A percentile compares a stretch with the other conserved stretches of the same genome.
Evolutionary conservation across 2,888 invertebrate genomes (phyloP).

Genomic region (Acronicta leporina): DNA sequence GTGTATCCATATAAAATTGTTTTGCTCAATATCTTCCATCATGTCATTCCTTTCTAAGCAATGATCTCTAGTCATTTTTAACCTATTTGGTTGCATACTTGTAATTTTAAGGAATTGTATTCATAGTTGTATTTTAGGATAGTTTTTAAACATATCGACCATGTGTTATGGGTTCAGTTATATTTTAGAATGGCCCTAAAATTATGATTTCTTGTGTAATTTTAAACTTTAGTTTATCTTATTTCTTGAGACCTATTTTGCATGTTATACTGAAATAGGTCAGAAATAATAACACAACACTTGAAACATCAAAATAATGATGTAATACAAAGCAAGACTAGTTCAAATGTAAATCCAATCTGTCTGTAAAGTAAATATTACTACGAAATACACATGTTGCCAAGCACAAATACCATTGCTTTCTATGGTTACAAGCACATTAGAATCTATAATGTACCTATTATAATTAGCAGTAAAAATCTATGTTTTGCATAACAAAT

Average conservation of each 20-base stretch:
- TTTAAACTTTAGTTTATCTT: no score
- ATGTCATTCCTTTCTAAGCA: conserved; percentile 53
- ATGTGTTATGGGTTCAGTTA: conserved; percentile 17
- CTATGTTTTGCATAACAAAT: conserved; percentile 40
- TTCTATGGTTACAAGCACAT: conserved; percentile 35
- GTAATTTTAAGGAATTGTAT: conserved; percentile 47
- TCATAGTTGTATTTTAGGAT: conserved; percentile 47
- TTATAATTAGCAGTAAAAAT: conserved; percentile 33
- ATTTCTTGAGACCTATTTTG: background rate
- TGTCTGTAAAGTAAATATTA: conserved; percentile 17
- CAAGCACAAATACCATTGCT: conserved; percentile 38
- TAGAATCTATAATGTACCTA: conserved; percentile 20
- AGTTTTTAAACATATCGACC: conserved; percentile 53
- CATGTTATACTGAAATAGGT: background rate
- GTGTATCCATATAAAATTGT: conserved; percentile 43
- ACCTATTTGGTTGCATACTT: conserved; percentile 49
- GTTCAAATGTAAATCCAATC: conserved; percentile 5
- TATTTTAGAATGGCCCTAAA: background rate
- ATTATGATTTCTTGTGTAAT: background rate
- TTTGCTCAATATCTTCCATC: conserved; percentile 68
- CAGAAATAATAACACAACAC: no score
- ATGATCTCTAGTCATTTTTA: conserved; percentile 59
- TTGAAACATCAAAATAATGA: conserved; percentile 15
- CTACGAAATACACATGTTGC: conserved; percentile 34
- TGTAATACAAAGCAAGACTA: conserved; percentile 32